Conservation (phyloP, 2,797 vertebrate species). For the Fistularia commersonii region DNA sequence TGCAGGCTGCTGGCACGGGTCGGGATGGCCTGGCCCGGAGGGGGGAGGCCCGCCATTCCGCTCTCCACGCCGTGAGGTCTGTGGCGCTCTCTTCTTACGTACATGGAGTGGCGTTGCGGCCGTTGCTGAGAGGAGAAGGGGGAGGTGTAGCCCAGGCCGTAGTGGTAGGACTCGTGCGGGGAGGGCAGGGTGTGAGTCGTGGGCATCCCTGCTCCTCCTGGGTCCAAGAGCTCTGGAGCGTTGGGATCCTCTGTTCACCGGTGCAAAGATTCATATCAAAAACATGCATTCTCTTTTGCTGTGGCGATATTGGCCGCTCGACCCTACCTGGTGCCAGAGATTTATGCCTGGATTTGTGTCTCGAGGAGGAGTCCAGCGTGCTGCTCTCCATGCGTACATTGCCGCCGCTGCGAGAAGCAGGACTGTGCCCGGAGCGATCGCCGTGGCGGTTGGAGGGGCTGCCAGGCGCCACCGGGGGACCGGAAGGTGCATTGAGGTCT, state of each 20-base stretch:
- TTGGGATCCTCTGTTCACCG: slow-evolving; percentile 80
- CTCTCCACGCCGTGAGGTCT: slow-evolving; percentile 77
- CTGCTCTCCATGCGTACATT: slow-evolving; percentile 86
- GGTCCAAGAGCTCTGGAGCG: slow-evolving; percentile 87
- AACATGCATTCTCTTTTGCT: background rate
- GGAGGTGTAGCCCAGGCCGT: slow-evolving; percentile 95
- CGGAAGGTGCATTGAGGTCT: slow-evolving; percentile 74
- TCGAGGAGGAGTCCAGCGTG: slow-evolving; percentile 89
- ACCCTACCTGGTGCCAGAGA: slow-evolving; percentile 69
- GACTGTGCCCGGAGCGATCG: slow-evolving; percentile 91
- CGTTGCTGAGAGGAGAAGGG: slow-evolving; percentile 98
- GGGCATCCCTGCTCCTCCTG: slow-evolving; percentile 65
- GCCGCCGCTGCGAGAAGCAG: slow-evolving; percentile 74
- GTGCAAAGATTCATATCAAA: background rate
- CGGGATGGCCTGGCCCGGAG: slow-evolving; percentile 86
- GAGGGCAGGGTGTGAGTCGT: slow-evolving; percentile 89
- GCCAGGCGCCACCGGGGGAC: slow-evolving; percentile 73
- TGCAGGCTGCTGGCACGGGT: slow-evolving; percentile 96
- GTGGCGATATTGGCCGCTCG: background rate
- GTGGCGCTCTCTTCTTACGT: slow-evolving; percentile 94
- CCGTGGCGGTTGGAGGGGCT: slow-evolving; percentile 86
- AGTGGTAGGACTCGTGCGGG: slow-evolving; percentile 94
- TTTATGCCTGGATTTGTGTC: slow-evolving; percentile 88
- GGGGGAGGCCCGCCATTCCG: slow-evolving; percentile 70
- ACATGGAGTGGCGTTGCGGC: slow-evolving; percentile 98